Conservation (phyloP, 2,113 vertebrate genomes). For the Thunnus thynnus region DNA sequence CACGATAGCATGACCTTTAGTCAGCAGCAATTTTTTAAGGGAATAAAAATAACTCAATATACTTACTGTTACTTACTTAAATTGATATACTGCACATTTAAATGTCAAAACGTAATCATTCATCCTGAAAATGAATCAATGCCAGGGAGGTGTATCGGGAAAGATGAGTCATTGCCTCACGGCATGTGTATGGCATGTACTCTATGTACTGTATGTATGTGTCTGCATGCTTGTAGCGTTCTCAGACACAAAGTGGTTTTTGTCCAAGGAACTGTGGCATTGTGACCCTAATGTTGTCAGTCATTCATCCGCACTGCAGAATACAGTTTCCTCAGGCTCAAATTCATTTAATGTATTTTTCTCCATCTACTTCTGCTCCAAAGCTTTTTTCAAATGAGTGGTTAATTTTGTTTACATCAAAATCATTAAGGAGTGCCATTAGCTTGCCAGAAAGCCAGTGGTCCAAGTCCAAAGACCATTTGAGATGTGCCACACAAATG, state of each 20-base stretch:
- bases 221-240: background rate
- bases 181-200: conserved; percentile 4
- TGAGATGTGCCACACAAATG: conserved; percentile 50
- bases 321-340: conserved; percentile 58
- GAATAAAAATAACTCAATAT: conserved; percentile 36
- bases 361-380: conserved; percentile 17
- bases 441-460: conserved; percentile 36
- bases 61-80: conserved; percentile 15
- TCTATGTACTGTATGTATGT: conserved; percentile 18
- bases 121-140: conserved; percentile 25
- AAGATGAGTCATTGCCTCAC: conserved; percentile 5
- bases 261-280: conserved; percentile 55
- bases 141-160: conserved; percentile 10
- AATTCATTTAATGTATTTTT: conserved; percentile 25
- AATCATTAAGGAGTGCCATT: conserved; percentile 52
- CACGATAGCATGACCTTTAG: background rate
- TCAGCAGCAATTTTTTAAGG: conserved; percentile 14
- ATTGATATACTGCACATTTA: background rate
- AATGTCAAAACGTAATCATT: conserved; percentile 36
- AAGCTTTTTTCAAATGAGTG: conserved; percentile 45
- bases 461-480: conserved; percentile 12
- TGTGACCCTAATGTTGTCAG: conserved; percentile 34
- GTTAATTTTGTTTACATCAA: conserved; percentile 66
- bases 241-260: conserved; percentile 61
- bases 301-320: conserved; percentile 52